Evolutionary conservation across 2,888 invertebrate species (phyloP), one percentile per base, ranked within the genome.

Genomic region (Caenorhabditis afra): DNA sequence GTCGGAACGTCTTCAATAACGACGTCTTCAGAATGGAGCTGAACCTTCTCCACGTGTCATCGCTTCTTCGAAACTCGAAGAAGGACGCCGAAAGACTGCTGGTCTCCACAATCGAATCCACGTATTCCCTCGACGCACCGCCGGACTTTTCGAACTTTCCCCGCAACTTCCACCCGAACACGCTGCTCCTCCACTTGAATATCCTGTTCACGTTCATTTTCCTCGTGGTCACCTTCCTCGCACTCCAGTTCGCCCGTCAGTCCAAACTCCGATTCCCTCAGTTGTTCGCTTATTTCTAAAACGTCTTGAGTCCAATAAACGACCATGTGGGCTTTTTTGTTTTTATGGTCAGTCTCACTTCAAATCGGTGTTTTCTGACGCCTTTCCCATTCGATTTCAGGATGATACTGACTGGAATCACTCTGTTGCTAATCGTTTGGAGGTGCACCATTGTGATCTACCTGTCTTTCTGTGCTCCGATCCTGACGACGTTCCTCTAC

Each of bases 281-380:
- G 4, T 58, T 49, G 14, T 23, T n/a, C 4, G 39, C 55, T 55
- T 16, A 53, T 18, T 53, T 29, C 35, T 47, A 49, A 20, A 1
- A 3, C 3, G 16, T 64, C 22, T 18, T 29, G 11, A 14, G 14
- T 47, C 44, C 7, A 18, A 22, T 0, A 29, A 29, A 29, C 29
- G 29, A 29, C 11, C 14, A 78, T 78, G 78, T 78, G 78, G 78
- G 78, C 78, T 16, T 66, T 78, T 41, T 10, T 78, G 7, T 57
- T 66, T 16, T 23, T 78, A 50, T 78, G 78, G 78, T 23, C 47
- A 18, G 10, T 50, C 8, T 1, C 7, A 18, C 20, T n/a, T 18
- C 16, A 14, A 50, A 37, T 20, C 14, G 1, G 23, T 20, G 18
- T 18, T 2, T 14, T 22, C 37, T 0, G 14, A 4, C 2, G 4